A percentile compares a stretch with the other conserved stretches of the same genome.
Evolutionary conservation across 2,888 invertebrate genomes (phyloP).

Genomic region (Linyphia triangularis): DNA sequence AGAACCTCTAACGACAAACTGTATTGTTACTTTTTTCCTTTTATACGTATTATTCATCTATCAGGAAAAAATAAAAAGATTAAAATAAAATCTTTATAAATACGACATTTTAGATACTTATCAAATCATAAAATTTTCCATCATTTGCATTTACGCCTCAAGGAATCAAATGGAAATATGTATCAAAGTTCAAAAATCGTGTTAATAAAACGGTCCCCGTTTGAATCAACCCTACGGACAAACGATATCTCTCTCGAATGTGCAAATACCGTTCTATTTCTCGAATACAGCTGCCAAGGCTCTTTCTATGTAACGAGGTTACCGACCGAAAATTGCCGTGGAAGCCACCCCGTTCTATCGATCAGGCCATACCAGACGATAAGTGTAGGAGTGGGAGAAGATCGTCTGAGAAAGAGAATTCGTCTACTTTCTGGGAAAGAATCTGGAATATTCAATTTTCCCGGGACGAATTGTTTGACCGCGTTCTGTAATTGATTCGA

Average conservation of each 20-base stretch:
- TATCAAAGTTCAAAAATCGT: too few relatives aligned
- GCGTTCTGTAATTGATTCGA: background rate
- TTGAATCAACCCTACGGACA: background rate
- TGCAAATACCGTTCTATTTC: constrained; percentile 43
- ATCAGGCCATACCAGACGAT: background rate
- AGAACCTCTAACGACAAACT: too few relatives aligned
- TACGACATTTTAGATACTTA: too few relatives aligned
- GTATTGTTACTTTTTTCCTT: too few relatives aligned
- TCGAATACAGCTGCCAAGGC: background rate
- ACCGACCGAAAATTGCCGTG: constrained; percentile 46
- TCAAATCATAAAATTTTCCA: background rate
- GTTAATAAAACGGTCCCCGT: background rate
- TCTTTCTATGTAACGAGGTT: constrained; percentile 34
- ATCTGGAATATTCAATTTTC: too few relatives aligned
- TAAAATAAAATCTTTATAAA: too few relatives aligned
- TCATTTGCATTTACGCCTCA: background rate
- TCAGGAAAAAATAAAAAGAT: too few relatives aligned
- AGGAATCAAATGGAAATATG: background rate
- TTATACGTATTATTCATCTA: too few relatives aligned
- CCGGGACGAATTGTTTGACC: background rate
- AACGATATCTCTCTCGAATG: constrained; percentile 20
- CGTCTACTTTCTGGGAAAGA: background rate
- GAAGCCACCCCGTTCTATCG: constrained; percentile 33
- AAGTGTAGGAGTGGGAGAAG: background rate
- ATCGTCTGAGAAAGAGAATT: constrained; percentile 34